These are phyloP conservation scores for Typhlomys cinereus DNA, from an alignment of 2,113 vertebrate genomes.

Conservation along the genomic window DNA sequence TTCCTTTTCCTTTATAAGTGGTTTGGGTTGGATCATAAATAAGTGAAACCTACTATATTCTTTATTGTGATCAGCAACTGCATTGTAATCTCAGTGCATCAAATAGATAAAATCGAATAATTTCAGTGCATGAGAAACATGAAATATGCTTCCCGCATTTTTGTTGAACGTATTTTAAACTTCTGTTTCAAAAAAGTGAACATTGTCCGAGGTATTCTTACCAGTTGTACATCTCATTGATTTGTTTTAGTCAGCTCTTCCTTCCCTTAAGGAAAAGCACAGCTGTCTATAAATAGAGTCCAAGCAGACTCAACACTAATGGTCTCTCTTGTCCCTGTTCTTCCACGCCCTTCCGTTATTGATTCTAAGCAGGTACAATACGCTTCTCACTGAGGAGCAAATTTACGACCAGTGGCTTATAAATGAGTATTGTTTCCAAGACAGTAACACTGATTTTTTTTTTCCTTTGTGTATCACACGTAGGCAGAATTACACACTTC, in stretches of 20 bases:
- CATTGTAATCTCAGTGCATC: conserved; percentile 70
- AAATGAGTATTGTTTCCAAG: conserved; percentile 64
- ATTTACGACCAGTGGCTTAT: conserved; percentile 64
- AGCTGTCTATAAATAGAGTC: conserved; percentile 67
- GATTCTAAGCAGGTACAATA: conserved; percentile 81
- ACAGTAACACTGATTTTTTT: conserved; percentile 67
- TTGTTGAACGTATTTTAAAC: conserved; percentile 74
- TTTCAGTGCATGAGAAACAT: conserved; percentile 70
- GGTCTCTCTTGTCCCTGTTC: conserved; percentile 70
- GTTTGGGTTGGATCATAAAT: conserved; percentile 73
- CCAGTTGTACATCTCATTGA: conserved; percentile 67
- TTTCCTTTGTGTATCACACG: conserved; percentile 58
- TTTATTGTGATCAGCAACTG: conserved; percentile 77
- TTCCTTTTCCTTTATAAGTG: conserved; percentile 66
- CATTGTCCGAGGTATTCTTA: conserved; percentile 64
- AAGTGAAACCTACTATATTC: conserved; percentile 62
- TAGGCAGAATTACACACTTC: conserved; percentile 71
- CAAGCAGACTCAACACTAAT: conserved; percentile 73
- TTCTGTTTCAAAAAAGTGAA: conserved; percentile 64
- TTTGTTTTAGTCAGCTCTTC: conserved; percentile 79
- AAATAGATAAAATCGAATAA: conserved; percentile 67
- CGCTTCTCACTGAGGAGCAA: conserved; percentile 69
- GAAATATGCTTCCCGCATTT: conserved; percentile 68
- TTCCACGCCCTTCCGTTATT: conserved; percentile 56
- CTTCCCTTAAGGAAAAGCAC: conserved; percentile 75